phyloP scores from a whole-genome alignment of 1,140 invertebrate species.

The Eriocheir sinensis region DNA sequence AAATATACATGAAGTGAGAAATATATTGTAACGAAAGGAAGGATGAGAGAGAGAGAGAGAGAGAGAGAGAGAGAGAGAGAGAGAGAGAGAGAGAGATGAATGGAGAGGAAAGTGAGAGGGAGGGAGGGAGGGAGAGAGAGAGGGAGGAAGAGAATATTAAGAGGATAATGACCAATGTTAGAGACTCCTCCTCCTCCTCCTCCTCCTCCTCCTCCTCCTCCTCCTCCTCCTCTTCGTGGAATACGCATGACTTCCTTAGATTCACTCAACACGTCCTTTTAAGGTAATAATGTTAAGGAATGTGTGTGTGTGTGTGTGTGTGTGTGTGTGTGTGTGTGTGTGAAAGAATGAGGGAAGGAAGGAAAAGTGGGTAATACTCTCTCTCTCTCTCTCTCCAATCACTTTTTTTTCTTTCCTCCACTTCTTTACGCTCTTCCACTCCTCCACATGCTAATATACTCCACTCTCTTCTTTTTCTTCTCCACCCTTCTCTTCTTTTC shows the following conservation, averaged over 20 bases:
- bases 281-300: background rate
- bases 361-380: too few species aligned
- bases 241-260: background rate
- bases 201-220: constrained; percentile 2
- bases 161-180: background rate
- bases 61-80: background rate
- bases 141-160: too few species aligned
- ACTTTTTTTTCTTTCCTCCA: too few species aligned
- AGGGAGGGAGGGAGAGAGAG: background rate
- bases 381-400: too few species aligned
- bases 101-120: background rate
- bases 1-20: background rate
- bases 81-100: background rate
- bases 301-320: constrained; percentile 22
- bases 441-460: too few species aligned
- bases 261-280: background rate
- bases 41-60: background rate
- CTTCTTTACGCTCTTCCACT: too few species aligned
- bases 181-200: constrained; percentile 7
- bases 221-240: background rate
- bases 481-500: too few species aligned
- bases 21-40: background rate
- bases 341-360: too few species aligned
- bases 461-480: too few species aligned
- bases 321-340: constrained; percentile 22